Evolutionary conservation across 2,113 vertebrate species (phyloP).

Genomic region (Euleptes europaea): DNA sequence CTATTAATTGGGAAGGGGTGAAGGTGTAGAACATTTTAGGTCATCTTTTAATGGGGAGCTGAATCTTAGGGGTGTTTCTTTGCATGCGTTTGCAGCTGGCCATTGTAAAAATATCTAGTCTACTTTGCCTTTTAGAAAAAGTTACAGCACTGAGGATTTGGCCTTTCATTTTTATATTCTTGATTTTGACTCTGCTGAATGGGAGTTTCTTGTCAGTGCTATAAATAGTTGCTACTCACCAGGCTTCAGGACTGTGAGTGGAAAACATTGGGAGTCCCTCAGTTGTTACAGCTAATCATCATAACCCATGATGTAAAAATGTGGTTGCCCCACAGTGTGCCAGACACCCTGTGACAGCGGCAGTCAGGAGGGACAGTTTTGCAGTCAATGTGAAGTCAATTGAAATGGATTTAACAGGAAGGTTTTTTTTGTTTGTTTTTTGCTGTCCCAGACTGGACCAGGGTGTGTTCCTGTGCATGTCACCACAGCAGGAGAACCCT

Average conservation of each 20-base stretch:
- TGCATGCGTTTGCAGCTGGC: not conserved
- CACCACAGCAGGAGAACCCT: slow-evolving; percentile 25
- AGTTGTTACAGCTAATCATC: not conserved
- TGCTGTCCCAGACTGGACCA: not conserved
- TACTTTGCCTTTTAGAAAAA: not conserved
- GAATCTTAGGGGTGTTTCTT: not conserved
- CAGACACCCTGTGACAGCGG: not conserved
- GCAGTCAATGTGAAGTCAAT: not conserved
- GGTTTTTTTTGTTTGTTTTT: not conserved
- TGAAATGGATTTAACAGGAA: not conserved
- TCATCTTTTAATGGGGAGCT: not conserved
- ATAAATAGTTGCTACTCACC: slow-evolving; percentile 20
- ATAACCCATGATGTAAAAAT: slow-evolving; percentile 15
- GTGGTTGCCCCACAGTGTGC: not conserved
- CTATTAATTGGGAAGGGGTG: too few species aligned
- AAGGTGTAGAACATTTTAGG: not conserved
- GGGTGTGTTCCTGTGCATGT: slow-evolving; percentile 1
- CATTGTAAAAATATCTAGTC: not conserved
- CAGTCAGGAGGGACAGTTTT: not conserved
- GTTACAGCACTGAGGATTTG: slow-evolving; percentile 21
- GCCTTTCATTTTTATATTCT: not conserved
- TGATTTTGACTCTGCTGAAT: slow-evolving; percentile 18
- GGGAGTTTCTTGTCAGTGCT: slow-evolving; percentile 37
- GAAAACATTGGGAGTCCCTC: slow-evolving; percentile 40
- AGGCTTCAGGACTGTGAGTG: slow-evolving; percentile 17